phyloP scores from a whole-genome alignment of 2,113 vertebrate genomes.

The Oryzias woworae region DNA sequence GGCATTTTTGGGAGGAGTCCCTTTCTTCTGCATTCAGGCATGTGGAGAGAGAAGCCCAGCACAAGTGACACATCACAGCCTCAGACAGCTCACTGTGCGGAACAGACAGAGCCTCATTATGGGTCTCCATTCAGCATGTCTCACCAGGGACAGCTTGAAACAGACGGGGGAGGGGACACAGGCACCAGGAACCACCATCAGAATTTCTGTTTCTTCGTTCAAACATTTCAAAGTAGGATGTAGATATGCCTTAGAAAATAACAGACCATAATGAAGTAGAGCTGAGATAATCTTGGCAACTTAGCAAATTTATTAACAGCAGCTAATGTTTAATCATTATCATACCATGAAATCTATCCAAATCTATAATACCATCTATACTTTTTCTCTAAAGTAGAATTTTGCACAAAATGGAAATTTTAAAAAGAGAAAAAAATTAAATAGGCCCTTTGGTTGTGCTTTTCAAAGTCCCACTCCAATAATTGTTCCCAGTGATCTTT shows the following conservation, averaged over 20 bases:
- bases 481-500: no score
- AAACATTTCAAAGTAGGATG: conserved; percentile 1
- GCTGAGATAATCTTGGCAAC: background rate
- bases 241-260: conserved; percentile 19
- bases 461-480: no score
- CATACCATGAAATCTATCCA: no score
- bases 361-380: no score
- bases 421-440: no score
- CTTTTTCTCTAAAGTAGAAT: no score
- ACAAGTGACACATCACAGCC: conserved; percentile 62
- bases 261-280: conserved; percentile 8
- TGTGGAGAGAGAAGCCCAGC: conserved; percentile 19
- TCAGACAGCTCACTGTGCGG: conserved; percentile 62
- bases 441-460: no score
- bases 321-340: no score
- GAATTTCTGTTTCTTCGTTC: conserved; percentile 14
- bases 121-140: conserved; percentile 46
- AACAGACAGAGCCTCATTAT: conserved; percentile 74
- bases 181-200: conserved; percentile 19
- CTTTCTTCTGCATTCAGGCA: conserved; percentile 41
- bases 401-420: no score
- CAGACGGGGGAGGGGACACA: conserved; percentile 12
- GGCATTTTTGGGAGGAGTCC: conserved; percentile 37
- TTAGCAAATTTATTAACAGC: background rate
- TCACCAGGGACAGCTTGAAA: conserved; percentile 49